Evolutionary conservation across 2,797 vertebrate genomes (phyloP), one percentile per base, ranked within the genome.

Genomic region (Rhadinocentrus ornatus): DNA sequence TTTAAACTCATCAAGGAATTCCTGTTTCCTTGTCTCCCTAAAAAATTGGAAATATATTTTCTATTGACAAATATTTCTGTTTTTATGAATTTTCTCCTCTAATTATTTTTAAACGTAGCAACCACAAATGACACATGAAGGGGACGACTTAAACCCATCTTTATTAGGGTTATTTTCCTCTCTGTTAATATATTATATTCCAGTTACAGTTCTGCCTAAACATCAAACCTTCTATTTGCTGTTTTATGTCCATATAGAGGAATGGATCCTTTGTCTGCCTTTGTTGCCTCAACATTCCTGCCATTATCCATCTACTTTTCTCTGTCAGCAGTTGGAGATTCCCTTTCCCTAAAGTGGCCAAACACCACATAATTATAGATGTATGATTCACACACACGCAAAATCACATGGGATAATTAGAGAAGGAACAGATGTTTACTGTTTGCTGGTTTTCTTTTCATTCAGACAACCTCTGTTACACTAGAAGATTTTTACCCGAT

Each of bases 331-430:
- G 58, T 50, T 60, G 57, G 66, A 85, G 75, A 82, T 71, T 76
- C 73, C 52, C 66, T 41, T 53, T 48, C 71, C 44, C 41, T 83
- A 74, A 84, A 81, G 89, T 82, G 86, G 87, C 81, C 64, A 50
- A 75, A 73, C 70, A 61, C 86, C 81, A 75, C 84, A 83, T 84
- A 88, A 88, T 89, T 70, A 90, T 62, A 86, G 79, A 86, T 78
- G 27, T 41, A 55, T 52, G 48, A 62, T 44, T 32, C 71, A 63
- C 65, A 62, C 37, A 44, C 2, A 62, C 39, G 32, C 3, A 76
- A 0, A 69, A 27, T 69, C 72, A 66, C 37, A 72, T 22, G 66
- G 24, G 75, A 46, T 37, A 44, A 77, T 78, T 60, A 76, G 62
- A 15, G 24, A 64, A 22, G 16, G 60, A 64, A 39, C 79, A 82